phyloP scores from a whole-genome alignment of 2,113 vertebrate genomes.

The Raja brachyura region DNA sequence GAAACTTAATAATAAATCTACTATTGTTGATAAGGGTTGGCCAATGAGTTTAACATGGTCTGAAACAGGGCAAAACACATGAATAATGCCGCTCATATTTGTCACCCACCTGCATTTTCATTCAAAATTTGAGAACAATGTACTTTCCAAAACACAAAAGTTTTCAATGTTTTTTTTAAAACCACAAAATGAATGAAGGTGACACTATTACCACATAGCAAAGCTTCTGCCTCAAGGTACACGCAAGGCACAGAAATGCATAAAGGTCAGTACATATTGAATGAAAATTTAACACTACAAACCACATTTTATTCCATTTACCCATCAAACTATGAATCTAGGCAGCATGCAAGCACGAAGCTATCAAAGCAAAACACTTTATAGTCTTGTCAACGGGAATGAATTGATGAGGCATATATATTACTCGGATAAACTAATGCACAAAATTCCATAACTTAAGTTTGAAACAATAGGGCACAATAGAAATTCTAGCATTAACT shows the following conservation, averaged over 20 bases:
- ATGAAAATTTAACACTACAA: slow-evolving; percentile 15
- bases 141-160: not conserved
- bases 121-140: slow-evolving; percentile 12
- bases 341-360: too few species aligned
- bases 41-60: not conserved
- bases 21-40: not conserved
- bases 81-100: not conserved
- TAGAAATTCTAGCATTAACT: not conserved
- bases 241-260: not conserved
- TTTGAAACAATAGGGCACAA: not conserved
- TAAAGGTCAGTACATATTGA: not conserved
- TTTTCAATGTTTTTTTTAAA: not conserved
- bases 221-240: slow-evolving; percentile 22
- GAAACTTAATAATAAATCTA: not conserved
- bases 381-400: not conserved
- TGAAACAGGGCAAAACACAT: not conserved
- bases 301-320: slow-evolving; percentile 36
- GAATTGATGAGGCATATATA: not conserved
- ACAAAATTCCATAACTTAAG: not conserved
- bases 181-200: slow-evolving; percentile 24
- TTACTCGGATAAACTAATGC: not conserved
- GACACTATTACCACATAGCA: slow-evolving; percentile 23
- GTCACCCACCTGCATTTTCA: not conserved
- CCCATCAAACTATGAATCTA: not conserved
- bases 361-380: not conserved